Conservation (phyloP, 2,888 invertebrate species). For the Cacoxenus indagator region DNA sequence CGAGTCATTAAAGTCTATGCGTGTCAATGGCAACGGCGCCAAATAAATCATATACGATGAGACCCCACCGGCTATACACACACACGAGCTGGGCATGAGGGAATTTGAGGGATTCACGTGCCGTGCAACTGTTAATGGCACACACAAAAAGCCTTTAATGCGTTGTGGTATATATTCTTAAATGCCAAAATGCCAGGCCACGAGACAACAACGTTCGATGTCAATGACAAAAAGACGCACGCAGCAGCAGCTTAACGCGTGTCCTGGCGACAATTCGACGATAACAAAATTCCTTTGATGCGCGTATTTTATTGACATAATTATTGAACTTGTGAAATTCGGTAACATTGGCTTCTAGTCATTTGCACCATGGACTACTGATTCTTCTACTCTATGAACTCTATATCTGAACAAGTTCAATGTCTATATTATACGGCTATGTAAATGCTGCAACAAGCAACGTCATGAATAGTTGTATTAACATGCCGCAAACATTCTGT, state of each 20-base stretch:
- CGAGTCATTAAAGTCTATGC: slow-evolving; percentile 1
- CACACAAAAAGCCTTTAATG: not conserved
- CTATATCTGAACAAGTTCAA: no score
- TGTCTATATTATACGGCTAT: no score
- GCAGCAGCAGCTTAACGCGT: not conserved
- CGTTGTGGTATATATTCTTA: not conserved
- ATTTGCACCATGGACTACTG: no score
- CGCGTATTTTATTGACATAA: slow-evolving; percentile 1
- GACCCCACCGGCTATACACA: no score
- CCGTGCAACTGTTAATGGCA: not conserved
- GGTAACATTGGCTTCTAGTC: not conserved
- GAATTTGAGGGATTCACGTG: no score
- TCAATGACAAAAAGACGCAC: not conserved
- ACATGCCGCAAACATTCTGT: no score
- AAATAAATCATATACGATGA: slow-evolving; percentile 11
- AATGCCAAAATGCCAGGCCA: not conserved
- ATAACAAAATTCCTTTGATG: not conserved
- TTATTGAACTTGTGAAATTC: slow-evolving; percentile 1
- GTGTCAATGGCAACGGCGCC: not conserved
- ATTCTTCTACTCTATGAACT: no score
- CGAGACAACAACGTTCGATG: not conserved
- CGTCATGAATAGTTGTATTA: no score
- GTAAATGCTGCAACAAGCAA: no score
- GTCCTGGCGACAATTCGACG: slow-evolving; percentile 4
- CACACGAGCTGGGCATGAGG: no score